phyloP scores from a whole-genome alignment of 1,140 invertebrate species.

The Aphaenogaster rudis region DNA sequence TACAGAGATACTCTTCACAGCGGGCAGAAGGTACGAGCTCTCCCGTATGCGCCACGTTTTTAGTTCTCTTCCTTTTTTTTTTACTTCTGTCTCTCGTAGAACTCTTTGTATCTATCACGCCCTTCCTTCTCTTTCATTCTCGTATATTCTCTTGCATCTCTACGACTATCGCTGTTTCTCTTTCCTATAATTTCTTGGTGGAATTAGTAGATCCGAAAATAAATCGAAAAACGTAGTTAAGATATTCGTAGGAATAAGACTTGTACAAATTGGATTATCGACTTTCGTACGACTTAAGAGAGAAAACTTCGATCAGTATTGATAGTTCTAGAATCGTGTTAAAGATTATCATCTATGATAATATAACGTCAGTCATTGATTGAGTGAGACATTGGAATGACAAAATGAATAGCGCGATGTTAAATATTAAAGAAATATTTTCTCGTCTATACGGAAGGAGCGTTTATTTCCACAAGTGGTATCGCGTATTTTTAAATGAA shows the following conservation, averaged over 20 bases:
- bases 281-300: neutral
- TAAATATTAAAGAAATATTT: slow-evolving; percentile 32
- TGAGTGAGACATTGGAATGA: neutral
- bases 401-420: neutral
- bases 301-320: neutral
- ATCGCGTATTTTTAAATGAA: neutral
- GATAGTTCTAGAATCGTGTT: neutral
- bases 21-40: slow-evolving; percentile 85
- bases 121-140: slow-evolving; percentile 21
- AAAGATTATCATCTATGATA: slow-evolving; percentile 5
- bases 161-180: slow-evolving; percentile 50
- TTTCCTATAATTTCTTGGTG: slow-evolving; percentile 54
- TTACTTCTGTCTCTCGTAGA: slow-evolving; percentile 56
- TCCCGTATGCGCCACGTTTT: slow-evolving; percentile 68
- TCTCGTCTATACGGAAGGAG: neutral
- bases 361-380: neutral
- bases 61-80: slow-evolving; percentile 44
- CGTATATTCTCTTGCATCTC: slow-evolving; percentile 23
- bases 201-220: slow-evolving; percentile 14
- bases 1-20: slow-evolving; percentile 86
- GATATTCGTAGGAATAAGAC: slow-evolving; percentile 22
- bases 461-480: slow-evolving; percentile 20
- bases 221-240: neutral
- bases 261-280: neutral
- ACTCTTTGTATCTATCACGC: slow-evolving; percentile 47